Percentiles rank a stretch among this genome's conserved stretches.
These are phyloP conservation scores for Isotomurus palustris DNA, from an alignment of 2,888 invertebrate genomes.

Conservation along the genomic window DNA sequence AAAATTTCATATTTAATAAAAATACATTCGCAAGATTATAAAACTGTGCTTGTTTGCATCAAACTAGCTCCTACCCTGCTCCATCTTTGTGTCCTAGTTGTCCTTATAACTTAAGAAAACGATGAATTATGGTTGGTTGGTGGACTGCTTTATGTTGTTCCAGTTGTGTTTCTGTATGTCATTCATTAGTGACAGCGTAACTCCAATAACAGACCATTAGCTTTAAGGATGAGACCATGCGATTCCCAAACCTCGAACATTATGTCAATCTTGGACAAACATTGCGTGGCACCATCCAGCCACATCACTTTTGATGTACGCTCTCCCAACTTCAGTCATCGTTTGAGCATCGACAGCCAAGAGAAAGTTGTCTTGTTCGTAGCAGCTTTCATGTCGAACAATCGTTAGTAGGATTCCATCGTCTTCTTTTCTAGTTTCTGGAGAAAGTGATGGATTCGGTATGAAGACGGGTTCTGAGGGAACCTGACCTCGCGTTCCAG, in stretches of 20 bases:
- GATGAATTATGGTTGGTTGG: too few relatives aligned
- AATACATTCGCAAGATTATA: too few relatives aligned
- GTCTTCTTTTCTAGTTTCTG: conserved; percentile 54
- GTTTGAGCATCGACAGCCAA: conserved; percentile 49
- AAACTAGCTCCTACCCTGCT: too few relatives aligned
- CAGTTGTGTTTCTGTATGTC: too few relatives aligned
- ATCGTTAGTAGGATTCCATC: conserved; percentile 50
- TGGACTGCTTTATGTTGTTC: too few relatives aligned
- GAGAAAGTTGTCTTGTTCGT: conserved; percentile 45
- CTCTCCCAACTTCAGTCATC: conserved; percentile 50
- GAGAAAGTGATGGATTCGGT: conserved; percentile 50
- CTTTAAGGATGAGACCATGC: neutral
- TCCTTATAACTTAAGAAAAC: too few relatives aligned
- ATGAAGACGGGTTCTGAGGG: conserved; percentile 54
- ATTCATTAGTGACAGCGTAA: neutral
- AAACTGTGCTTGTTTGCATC: too few relatives aligned
- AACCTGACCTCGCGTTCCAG: conserved; percentile 48
- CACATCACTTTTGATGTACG: conserved; percentile 45
- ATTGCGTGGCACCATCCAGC: conserved; percentile 47
- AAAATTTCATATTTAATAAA: too few relatives aligned
- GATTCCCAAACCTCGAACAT: neutral
- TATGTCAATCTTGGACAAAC: neutral
- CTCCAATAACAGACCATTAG: neutral
- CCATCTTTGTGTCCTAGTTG: too few relatives aligned
- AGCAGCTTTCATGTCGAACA: conserved; percentile 44